Evolutionary conservation across 2,888 invertebrate genomes (phyloP), one percentile per base, ranked within the genome.

Genomic region (Hirtodrosophila trivittata): DNA sequence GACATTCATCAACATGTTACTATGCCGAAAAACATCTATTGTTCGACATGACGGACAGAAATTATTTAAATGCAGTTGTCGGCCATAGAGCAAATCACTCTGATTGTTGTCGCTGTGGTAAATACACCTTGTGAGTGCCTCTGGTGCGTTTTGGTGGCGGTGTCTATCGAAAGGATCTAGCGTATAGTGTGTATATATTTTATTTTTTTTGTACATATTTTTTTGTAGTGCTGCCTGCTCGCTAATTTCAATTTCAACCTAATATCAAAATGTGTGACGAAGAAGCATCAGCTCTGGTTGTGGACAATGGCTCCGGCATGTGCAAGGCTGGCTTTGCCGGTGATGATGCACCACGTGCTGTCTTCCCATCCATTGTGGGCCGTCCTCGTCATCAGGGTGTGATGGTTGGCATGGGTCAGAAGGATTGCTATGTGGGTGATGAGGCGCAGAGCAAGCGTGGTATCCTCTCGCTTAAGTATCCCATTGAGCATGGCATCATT

Each of bases 391-490:
- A 97, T 92, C 96, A 96, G 92, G 96, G 96, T 85, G 96, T 96
- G 88, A 98, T 98, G 98, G 98, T 98, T 86, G 98, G 98, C 91
- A 98, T 98, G 98, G 98, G 97, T 80, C 97, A 98, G 92, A 98
- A 98, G 92, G 98, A 98, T 93, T 96, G 95, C 83, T 98, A 98
- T 92, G 97, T 98, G 57, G 98, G 98, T 55, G 98, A 98, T 91
- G 98, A 98, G 92, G 98, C 98, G 88, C 98, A 98, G 92, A 96
- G 96, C 93, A 98, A 98, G 93, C 94, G 97, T 92, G 98, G 97
- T 93, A 97, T 98, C 92, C 95, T 98, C 87, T 97, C 97, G 74
- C 92, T 98, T 91, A 98, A 98, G 91, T 98, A 98, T 92, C 98
- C 98, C 90, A 97, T 98, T 91, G 97, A 98, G 91, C 97, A 98